phyloP scores from a whole-genome alignment of 1,140 invertebrate species.

The Diabrotica undecimpunctata region DNA sequence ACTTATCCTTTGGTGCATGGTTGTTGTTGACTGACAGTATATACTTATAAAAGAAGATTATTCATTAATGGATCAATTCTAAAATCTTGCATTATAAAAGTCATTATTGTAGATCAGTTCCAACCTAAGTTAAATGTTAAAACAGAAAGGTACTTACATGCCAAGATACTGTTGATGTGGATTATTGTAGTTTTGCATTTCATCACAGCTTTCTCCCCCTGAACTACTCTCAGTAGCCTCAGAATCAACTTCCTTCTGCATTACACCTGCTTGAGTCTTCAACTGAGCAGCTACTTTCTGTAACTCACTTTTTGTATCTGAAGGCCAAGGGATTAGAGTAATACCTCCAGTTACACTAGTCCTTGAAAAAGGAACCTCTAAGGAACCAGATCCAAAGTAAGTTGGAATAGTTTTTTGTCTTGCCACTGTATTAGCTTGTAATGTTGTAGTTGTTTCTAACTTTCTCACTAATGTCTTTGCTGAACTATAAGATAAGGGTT shows the following conservation, averaged over 20 bases:
- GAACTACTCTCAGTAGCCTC: conserved; percentile 92
- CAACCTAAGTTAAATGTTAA: not conserved
- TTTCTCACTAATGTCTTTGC: conserved; percentile 55
- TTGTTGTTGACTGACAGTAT: too few relatives aligned
- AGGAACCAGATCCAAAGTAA: conserved; percentile 62
- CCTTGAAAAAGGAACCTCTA: conserved; percentile 48
- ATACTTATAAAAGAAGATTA: too few relatives aligned
- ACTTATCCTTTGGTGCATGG: too few relatives aligned
- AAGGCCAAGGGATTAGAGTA: conserved; percentile 52
- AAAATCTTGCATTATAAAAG: too few relatives aligned
- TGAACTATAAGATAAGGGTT: conserved; percentile 51
- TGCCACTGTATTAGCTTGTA: conserved; percentile 42
- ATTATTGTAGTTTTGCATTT: conserved; percentile 77
- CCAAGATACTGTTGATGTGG: conserved; percentile 67
- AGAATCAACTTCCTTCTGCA: conserved; percentile 77
- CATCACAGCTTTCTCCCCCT: conserved; percentile 90
- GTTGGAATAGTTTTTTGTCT: conserved; percentile 46
- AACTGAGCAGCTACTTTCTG: conserved; percentile 67
- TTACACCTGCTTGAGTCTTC: conserved; percentile 63
- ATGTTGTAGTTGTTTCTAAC: conserved; percentile 48
- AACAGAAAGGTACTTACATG: conserved; percentile 64
- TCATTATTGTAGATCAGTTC: too few relatives aligned
- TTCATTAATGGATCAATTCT: too few relatives aligned
- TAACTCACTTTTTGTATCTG: conserved; percentile 52
- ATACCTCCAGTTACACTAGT: conserved; percentile 47